Conservation (phyloP, 2,888 invertebrate species). For the Diaperis boleti region DNA sequence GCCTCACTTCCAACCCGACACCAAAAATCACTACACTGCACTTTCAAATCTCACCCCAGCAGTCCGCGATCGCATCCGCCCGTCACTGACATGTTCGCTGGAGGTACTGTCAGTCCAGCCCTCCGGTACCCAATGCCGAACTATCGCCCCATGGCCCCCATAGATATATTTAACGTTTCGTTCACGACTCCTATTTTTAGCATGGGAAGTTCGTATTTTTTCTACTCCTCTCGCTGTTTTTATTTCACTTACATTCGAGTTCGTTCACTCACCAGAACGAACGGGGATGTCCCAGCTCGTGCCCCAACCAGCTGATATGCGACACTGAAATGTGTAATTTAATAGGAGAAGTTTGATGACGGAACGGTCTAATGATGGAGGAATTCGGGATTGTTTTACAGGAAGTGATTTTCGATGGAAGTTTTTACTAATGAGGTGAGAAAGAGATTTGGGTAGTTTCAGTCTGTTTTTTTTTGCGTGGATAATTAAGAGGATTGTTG, state of each 20-base stretch:
- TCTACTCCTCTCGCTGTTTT: conserved; percentile 53
- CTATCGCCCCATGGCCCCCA: conserved; percentile 50
- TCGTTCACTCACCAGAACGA: conserved; percentile 41
- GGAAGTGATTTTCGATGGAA: no score
- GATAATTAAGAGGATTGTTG: no score
- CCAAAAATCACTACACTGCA: neutral
- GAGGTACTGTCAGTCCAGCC: conserved; percentile 49
- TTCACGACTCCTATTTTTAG: conserved; percentile 61
- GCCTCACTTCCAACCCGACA: neutral
- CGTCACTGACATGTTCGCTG: conserved; percentile 46
- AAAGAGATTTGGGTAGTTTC: no score
- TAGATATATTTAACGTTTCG: conserved; percentile 62
- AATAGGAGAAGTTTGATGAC: conserved; percentile 36
- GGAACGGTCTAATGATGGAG: neutral
- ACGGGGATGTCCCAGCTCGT: conserved; percentile 32
- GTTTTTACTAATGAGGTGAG: neutral
- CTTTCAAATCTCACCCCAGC: neutral
- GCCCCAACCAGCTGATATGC: conserved; percentile 31
- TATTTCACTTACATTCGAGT: conserved; percentile 44
- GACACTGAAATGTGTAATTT: conserved; percentile 34
- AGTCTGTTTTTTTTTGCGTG: no score
- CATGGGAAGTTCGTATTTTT: conserved; percentile 61
- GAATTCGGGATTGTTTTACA: neutral
- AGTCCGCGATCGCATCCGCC: neutral
- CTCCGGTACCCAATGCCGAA: conserved; percentile 47